These are phyloP conservation scores for Andrena haemorrhoa DNA, from an alignment of 2,888 invertebrate genomes.

Conservation along the genomic window DNA sequence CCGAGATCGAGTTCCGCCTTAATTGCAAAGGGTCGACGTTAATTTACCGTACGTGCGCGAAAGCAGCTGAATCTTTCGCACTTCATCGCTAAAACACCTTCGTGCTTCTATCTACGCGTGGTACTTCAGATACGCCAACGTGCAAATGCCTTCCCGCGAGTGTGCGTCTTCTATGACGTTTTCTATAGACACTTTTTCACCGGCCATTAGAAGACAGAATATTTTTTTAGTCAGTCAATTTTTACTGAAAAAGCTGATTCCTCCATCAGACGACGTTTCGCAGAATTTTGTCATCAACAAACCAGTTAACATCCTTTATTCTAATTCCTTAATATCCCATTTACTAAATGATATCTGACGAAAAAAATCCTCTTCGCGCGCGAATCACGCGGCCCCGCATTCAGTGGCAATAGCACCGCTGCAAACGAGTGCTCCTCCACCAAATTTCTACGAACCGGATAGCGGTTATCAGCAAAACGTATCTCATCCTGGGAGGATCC, in stretches of 20 bases:
- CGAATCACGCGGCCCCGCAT: not conserved
- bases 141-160: not conserved
- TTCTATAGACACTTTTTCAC: not conserved
- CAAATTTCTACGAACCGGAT: constrained; percentile 43
- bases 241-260: not conserved
- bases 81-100: constrained; percentile 21
- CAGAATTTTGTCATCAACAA: no score
- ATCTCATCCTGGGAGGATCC: constrained; percentile 59
- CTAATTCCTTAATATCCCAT: no score
- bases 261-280: no score
- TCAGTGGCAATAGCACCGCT: not conserved
- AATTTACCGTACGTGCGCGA: constrained; percentile 44
- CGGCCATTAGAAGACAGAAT: not conserved
- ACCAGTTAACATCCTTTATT: no score
- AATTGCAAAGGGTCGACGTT: constrained; percentile 53
- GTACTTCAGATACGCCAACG: not conserved
- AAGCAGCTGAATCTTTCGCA: constrained; percentile 44
- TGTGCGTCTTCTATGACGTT: no score
- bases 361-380: no score
- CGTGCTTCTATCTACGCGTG: not conserved
- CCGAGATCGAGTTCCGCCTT: constrained; percentile 52
- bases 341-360: no score
- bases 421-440: not conserved
- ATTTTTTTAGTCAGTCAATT: not conserved
- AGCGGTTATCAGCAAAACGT: constrained; percentile 40